Evolutionary conservation across 2,888 invertebrate genomes (phyloP), one percentile per base, ranked within the genome.

Genomic region (Acheta domesticus): DNA sequence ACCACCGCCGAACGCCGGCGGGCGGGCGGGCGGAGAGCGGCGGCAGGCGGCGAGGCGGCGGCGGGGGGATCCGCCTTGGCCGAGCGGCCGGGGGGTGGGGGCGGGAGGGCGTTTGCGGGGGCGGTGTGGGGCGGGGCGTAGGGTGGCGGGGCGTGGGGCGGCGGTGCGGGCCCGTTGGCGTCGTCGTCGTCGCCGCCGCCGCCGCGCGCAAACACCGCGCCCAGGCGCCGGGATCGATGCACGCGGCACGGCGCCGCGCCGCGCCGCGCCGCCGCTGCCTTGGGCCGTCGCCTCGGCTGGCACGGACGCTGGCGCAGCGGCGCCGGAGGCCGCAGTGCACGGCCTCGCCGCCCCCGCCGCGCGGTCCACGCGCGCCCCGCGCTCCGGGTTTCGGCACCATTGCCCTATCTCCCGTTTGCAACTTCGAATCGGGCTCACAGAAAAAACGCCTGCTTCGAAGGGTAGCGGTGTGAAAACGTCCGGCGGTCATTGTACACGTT

Each of bases 201-300:
- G 62, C 62, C 62, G 62, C 62, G 62, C 62, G 62, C 62, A 62
- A 62, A 62, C 62, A 62, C 62, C 62, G 62, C 14, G 62, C 62
- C 62, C 62, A n/a, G 62, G 62, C 62, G 62, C 62, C 62, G 62
- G 62, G 62, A 62, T 62, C 62, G 62, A 62, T 62, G 62, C 62
- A 62, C 62, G 62, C 62, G 62, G 62, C 62, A 62, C 62, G 62
- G 62, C 62, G 19, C 12, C 50, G 16, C 16, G 16, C 62, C 16
- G 16, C 62, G 14, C 62, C 62, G 14, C 62, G 62, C 62, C n/a
- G 62, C 8, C 62, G 62, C 11, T 14, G 16, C 62, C 16, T 62
- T n/a, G 62, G 14, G 14, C n/a, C 3, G 5, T 4, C 4, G 36
- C 5, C 36, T 36, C 23, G 36, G 36, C 36, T 4, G 36, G 62